Conservation (phyloP, 2,113 vertebrate species). For the Tragelaphus scriptus region DNA sequence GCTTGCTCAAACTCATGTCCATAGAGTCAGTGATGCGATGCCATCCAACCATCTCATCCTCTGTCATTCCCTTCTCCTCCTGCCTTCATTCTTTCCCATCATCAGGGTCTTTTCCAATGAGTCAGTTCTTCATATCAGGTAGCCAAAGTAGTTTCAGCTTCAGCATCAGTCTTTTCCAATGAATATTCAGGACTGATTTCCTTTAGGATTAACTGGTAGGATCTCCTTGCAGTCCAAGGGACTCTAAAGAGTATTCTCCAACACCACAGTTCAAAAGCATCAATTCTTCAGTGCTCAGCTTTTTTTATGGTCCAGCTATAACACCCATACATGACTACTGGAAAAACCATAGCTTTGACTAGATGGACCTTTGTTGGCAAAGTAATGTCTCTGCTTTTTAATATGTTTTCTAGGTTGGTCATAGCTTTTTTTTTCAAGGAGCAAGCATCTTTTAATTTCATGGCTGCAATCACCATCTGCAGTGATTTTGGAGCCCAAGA, state of each 20-base stretch:
- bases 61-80: background rate
- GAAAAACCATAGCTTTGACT: background rate
- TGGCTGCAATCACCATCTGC: background rate
- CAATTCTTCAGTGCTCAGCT: background rate
- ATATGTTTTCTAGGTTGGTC: background rate
- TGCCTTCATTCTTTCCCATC: background rate
- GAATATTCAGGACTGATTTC: background rate
- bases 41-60: background rate
- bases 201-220: background rate
- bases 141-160: background rate
- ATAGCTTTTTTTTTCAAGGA: background rate
- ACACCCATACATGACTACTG: background rate
- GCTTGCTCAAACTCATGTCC: background rate
- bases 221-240: background rate
- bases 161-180: background rate
- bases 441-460: background rate
- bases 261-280: background rate
- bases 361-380: background rate
- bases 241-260: background rate
- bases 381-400: background rate
- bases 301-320: background rate
- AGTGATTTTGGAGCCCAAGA: background rate
- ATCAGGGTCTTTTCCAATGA: background rate
- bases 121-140: background rate
- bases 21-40: background rate